A percentile compares a stretch with the other conserved stretches of the same genome.
These are phyloP conservation scores for Rhogogaster chlorosoma DNA, from an alignment of 2,888 invertebrate species.

Conservation along the genomic window DNA sequence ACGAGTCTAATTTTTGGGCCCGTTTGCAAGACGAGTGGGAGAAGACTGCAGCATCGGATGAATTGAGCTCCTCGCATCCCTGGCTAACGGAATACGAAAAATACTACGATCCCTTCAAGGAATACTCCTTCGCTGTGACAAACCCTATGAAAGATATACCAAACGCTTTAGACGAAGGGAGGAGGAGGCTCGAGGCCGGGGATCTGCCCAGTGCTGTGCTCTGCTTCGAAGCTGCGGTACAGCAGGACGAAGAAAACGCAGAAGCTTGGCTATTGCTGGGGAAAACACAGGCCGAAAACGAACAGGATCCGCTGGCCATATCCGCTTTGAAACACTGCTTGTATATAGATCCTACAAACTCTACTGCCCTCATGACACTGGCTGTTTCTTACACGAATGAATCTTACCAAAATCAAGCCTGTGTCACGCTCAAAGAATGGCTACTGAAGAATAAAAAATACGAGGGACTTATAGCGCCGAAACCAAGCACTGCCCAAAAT, in stretches of 20 bases:
- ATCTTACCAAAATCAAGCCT: conserved; percentile 94
- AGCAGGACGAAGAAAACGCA: conserved; percentile 87
- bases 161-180: conserved; percentile 92
- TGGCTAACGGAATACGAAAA: conserved; percentile 87
- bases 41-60: conserved; percentile 83
- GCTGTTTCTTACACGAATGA: conserved; percentile 98
- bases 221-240: conserved; percentile 97
- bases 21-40: conserved; percentile 89
- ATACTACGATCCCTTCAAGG: conserved; percentile 84
- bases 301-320: conserved; percentile 96
- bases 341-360: conserved; percentile 88
- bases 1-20: conserved; percentile 83
- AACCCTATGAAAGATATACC: conserved; percentile 90
- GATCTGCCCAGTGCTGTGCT: conserved; percentile 97
- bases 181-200: conserved; percentile 89
- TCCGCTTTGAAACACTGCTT: conserved; percentile 93
- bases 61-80: conserved; percentile 80
- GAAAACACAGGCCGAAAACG: conserved; percentile 97
- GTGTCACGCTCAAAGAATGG: conserved; percentile 90
- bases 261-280: conserved; percentile 95
- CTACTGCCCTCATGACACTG: conserved; percentile 92
- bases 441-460: conserved; percentile 90
- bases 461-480: conserved; percentile 83
- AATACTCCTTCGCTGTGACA: conserved; percentile 89
- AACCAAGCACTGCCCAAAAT: conserved; percentile 75